Conservation (phyloP, 2,797 vertebrate genomes). For the Gambusia yucatana region DNA sequence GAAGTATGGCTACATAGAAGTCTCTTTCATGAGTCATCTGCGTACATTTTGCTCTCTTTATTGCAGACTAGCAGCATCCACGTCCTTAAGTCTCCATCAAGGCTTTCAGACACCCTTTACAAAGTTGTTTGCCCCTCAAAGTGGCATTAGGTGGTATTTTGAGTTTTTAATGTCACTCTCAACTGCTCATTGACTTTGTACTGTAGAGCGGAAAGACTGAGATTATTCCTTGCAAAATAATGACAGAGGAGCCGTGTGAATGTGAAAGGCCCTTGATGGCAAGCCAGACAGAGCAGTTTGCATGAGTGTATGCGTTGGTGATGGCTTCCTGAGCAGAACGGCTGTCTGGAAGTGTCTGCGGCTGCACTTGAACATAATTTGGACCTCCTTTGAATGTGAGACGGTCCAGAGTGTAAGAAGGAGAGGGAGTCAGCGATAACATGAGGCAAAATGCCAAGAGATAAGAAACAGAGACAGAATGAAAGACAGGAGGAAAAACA, state of each 20-base stretch:
- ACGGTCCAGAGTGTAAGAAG: constrained; percentile 29
- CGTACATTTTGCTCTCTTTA: constrained; percentile 8
- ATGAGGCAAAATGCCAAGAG: constrained; percentile 27
- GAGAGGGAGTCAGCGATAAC: constrained; percentile 14
- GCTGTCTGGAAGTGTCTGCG: constrained; percentile 59
- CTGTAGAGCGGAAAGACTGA: constrained; percentile 43
- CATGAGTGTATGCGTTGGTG: constrained; percentile 37
- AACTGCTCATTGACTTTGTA: constrained; percentile 46
- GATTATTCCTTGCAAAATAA: constrained; percentile 67
- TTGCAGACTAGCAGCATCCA: constrained; percentile 15
- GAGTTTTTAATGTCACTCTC: constrained; percentile 23
- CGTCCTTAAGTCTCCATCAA: constrained; percentile 22
- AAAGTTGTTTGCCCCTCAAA: constrained; percentile 40
- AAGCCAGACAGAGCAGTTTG: constrained; percentile 56
- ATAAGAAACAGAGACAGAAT: constrained; percentile 4
- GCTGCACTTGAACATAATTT: constrained; percentile 69
- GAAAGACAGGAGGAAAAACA: neutral
- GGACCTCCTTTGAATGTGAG: constrained; percentile 63
- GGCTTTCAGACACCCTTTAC: constrained; percentile 43
- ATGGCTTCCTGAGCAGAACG: constrained; percentile 53
- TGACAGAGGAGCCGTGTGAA: constrained; percentile 44
- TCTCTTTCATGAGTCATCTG: constrained; percentile 10
- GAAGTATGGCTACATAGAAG: constrained; percentile 6
- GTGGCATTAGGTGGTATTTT: constrained; percentile 50
- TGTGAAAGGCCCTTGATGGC: constrained; percentile 60